Conservation (phyloP, 2,113 vertebrate genomes). For the Chlorodrepanis virens region DNA sequence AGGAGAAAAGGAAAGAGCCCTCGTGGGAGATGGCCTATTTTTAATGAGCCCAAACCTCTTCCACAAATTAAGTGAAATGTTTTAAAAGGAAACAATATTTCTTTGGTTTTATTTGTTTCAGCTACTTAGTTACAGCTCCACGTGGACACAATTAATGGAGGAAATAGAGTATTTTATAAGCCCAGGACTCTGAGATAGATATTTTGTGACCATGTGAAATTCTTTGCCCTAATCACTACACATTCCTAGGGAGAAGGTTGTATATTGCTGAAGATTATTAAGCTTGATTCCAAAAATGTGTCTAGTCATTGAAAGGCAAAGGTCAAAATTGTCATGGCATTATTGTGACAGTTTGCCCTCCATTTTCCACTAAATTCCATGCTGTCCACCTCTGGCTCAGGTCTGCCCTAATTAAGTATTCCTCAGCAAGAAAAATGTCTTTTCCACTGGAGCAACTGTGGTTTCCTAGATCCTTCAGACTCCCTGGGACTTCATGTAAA, state of each 20-base stretch:
- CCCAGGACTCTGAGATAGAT: constrained; percentile 68
- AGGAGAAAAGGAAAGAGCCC: constrained; percentile 22
- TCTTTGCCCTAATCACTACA: constrained; percentile 75
- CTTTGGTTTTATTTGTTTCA: constrained; percentile 82
- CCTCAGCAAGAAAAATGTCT: background rate
- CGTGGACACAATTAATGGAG: constrained; percentile 81
- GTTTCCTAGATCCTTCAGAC: background rate
- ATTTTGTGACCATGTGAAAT: constrained; percentile 76
- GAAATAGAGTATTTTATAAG: constrained; percentile 83
- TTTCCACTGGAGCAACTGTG: background rate
- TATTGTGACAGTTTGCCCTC: background rate
- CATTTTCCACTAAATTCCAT: background rate
- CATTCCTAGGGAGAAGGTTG: constrained; percentile 66
- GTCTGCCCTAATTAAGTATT: background rate
- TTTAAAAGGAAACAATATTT: constrained; percentile 82
- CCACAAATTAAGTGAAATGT: constrained; percentile 78
- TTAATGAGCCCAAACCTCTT: constrained; percentile 78
- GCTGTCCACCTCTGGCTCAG: background rate
- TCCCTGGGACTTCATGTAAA: background rate
- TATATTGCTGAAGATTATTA: constrained; percentile 56
- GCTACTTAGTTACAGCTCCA: constrained; percentile 82
- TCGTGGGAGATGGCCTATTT: constrained; percentile 45
- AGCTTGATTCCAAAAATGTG: constrained; percentile 46
- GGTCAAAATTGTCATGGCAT: background rate
- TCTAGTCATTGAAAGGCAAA: constrained; percentile 61